Conservation (phyloP, 2,888 invertebrate species). For the Sinentomon sp. region DNA sequence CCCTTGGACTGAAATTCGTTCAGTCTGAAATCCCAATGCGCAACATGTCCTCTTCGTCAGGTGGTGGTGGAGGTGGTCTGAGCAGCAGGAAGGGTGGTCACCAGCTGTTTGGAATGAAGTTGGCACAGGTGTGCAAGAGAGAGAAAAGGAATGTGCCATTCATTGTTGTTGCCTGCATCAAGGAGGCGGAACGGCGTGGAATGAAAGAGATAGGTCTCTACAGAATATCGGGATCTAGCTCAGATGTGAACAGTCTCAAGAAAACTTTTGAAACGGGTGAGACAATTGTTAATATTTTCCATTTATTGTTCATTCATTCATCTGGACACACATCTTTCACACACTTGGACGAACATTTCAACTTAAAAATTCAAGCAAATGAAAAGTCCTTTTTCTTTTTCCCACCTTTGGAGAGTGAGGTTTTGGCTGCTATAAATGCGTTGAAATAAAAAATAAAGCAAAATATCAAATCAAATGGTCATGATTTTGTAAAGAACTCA, state of each 20-base stretch:
- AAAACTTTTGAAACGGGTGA: slow-evolving; percentile 81
- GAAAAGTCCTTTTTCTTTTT: too few relatives aligned
- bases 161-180: slow-evolving; percentile 66
- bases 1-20: slow-evolving; percentile 40
- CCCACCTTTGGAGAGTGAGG: too few relatives aligned
- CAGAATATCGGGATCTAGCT: slow-evolving; percentile 74
- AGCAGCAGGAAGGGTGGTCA: too few relatives aligned
- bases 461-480: too few relatives aligned
- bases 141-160: slow-evolving; percentile 34
- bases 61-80: too few relatives aligned
- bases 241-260: slow-evolving; percentile 59
- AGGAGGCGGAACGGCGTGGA: slow-evolving; percentile 72
- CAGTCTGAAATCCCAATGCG: slow-evolving; percentile 60
- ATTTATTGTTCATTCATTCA: not conserved
- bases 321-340: too few relatives aligned
- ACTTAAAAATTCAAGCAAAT: too few relatives aligned
- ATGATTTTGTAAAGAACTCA: too few relatives aligned
- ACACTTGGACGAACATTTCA: too few relatives aligned
- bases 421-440: too few relatives aligned
- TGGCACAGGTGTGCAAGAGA: slow-evolving; percentile 57
- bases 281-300: slow-evolving; percentile 18
- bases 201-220: slow-evolving; percentile 78
- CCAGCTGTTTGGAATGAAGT: slow-evolving; percentile 76
- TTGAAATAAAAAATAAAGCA: too few relatives aligned
- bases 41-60: slow-evolving; percentile 59